Base-by-base conservation (phyloP, 1,140 invertebrate genomes). In the Drosophila funebris region DNA sequence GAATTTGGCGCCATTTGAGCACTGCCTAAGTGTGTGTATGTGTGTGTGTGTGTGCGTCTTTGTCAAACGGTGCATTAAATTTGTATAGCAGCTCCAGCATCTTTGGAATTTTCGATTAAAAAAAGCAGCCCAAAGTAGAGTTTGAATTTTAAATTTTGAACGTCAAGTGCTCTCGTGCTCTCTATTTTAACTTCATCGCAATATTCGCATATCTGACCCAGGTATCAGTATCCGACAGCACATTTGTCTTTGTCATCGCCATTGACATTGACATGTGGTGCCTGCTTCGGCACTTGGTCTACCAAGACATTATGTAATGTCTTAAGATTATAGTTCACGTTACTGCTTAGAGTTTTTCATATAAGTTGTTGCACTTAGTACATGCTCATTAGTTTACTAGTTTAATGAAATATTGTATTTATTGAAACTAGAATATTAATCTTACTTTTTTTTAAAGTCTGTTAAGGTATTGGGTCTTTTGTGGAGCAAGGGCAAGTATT, bases 201-300 rank as follows among this genome's bases (percentile, higher is more conserved):
- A 62, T 44, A 62, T 29, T 70, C 48, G 29, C 20, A 16, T 56
- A 48, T 64, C 39, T 33, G 61, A 8, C 7, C 43, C 43, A 72
- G 52, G 22, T 58, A 62, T 61, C 58, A 46, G 22, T 16, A n/a
- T 18, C 13, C 44, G 20, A 50, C 44, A 27, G 11, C 13, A 33
- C 43, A 88, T 87, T 88, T 83, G 60, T 87, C 83, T 79, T 76
- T 89, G 83, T 87, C 83, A 87, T 83, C 76, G 84, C 68, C 72
- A 67, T 87, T 89, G 83, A 87, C 83, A 87, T 82, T 85, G 81
- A 85, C 82, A 75, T 85, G 81, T 87, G 82, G 68, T 60, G 37
- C 54, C 62, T 46, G n/a, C 33, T 37, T 20, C 24, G 13, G 7
- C 37, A n/a, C 53, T n/a, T 13, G 41, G 13, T 20, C 37, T 37